Evolutionary conservation across 2,888 invertebrate species (phyloP).

Genomic region (Tenthredo amoena): DNA sequence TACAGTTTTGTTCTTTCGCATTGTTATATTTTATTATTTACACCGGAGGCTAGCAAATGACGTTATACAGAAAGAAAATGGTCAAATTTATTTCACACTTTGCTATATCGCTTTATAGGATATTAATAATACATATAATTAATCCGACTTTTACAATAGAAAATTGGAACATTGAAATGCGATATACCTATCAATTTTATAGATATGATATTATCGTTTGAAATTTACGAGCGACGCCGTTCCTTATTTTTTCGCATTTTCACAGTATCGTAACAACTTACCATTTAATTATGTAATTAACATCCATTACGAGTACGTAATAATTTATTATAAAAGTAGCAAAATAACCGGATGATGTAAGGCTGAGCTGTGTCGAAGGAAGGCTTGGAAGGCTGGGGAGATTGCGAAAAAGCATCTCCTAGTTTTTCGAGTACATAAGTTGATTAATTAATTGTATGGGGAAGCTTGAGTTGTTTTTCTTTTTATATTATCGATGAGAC

Average conservation of each 20-base stretch:
- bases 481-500: too few relatives aligned
- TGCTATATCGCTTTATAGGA: background rate
- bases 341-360: slow-evolving; percentile 75
- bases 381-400: slow-evolving; percentile 63
- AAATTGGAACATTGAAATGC: background rate
- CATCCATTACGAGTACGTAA: background rate
- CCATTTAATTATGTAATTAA: background rate
- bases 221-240: background rate
- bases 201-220: background rate
- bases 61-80: background rate
- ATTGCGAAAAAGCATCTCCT: slow-evolving; percentile 51
- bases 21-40: background rate
- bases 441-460: background rate
- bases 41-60: background rate
- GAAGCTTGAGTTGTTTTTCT: background rate
- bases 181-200: background rate
- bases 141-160: background rate
- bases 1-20: slow-evolving; percentile 4
- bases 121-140: background rate
- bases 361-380: slow-evolving; percentile 69
- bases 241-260: background rate
- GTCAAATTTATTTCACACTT: background rate
- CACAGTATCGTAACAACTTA: background rate
- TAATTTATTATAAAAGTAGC: slow-evolving; percentile 75
- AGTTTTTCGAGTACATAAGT: background rate